phyloP scores from a whole-genome alignment of 35 echinoderm and acorn worm genomes.

The Eucidaris tribuloides region DNA sequence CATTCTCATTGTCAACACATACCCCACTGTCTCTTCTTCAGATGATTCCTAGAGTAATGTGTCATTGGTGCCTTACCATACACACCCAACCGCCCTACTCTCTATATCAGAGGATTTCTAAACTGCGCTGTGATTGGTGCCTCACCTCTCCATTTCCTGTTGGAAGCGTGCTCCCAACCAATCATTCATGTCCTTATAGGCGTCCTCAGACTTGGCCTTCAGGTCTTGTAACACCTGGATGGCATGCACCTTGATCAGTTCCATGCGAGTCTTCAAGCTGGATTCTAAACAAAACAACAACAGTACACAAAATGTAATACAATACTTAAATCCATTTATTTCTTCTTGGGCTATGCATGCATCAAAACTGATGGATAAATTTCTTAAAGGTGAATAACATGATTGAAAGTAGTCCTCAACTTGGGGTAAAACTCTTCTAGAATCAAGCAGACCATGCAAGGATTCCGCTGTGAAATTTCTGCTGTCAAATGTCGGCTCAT shows the following conservation, averaged over 20 bases:
- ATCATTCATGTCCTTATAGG: constrained; percentile 95
- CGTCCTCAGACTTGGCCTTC: constrained; percentile 75
- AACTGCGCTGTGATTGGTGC: neutral
- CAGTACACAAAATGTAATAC: constrained; percentile 32
- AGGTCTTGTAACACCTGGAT: constrained; percentile 88
- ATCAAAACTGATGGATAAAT: constrained; percentile 36
- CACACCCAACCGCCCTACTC: too few relatives aligned
- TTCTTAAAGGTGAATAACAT: too few relatives aligned
- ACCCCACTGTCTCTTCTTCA: too few relatives aligned
- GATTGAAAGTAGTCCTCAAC: too few relatives aligned
- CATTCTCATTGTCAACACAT: too few relatives aligned
- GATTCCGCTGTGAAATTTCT: too few relatives aligned
- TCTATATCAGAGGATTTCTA: neutral
- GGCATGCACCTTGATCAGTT: constrained; percentile 89
- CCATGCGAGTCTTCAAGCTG: constrained; percentile 83
- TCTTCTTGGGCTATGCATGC: constrained; percentile 37
- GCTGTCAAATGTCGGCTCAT: too few relatives aligned
- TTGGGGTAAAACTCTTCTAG: too few relatives aligned
- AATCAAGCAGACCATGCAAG: constrained; percentile 60
- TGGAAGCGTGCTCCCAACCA: constrained; percentile 92
- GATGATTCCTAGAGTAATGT: too few relatives aligned
- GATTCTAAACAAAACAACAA: constrained; percentile 35
- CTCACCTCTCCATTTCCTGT: constrained; percentile 86
- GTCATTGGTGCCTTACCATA: too few relatives aligned
- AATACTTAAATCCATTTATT: constrained; percentile 60